Evolutionary conservation across 2,113 vertebrate genomes (phyloP).

Genomic region (Deroptyus accipitrinus): DNA sequence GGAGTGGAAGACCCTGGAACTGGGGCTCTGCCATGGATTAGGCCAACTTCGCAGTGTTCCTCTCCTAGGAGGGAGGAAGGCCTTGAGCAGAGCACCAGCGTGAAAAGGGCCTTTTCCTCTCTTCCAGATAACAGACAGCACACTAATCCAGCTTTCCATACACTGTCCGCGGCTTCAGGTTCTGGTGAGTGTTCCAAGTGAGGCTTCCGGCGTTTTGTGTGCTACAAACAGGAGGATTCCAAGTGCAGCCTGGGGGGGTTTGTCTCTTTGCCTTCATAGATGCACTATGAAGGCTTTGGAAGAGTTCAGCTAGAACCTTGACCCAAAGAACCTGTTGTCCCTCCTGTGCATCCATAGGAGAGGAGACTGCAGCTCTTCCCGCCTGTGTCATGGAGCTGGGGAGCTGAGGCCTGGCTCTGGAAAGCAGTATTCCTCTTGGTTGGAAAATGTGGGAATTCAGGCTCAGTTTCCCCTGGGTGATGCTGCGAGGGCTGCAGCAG

Average conservation of each 20-base stretch:
- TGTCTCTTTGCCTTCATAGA: background rate
- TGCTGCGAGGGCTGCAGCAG: background rate
- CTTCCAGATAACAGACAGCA: constrained; percentile 92
- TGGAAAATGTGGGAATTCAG: background rate
- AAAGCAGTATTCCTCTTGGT: accelerated
- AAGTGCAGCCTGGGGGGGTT: background rate
- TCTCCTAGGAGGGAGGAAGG: accelerated
- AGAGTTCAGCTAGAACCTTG: background rate
- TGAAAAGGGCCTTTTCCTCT: background rate
- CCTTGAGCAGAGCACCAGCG: accelerated
- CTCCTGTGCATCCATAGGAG: background rate
- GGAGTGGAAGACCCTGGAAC: background rate
- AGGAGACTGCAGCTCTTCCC: background rate
- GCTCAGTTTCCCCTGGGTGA: background rate
- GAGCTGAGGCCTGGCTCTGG: background rate
- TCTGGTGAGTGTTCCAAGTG: constrained; percentile 81
- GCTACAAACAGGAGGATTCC: background rate
- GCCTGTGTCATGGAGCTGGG: background rate
- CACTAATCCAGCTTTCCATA: constrained; percentile 95
- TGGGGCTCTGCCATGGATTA: background rate
- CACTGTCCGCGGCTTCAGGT: constrained; percentile 97
- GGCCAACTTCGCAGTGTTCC: background rate
- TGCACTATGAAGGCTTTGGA: accelerated
- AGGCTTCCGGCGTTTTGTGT: background rate
- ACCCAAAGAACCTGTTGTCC: background rate